Base-by-base conservation (phyloP, 2,888 invertebrate species). In the Patella depressa region DNA sequence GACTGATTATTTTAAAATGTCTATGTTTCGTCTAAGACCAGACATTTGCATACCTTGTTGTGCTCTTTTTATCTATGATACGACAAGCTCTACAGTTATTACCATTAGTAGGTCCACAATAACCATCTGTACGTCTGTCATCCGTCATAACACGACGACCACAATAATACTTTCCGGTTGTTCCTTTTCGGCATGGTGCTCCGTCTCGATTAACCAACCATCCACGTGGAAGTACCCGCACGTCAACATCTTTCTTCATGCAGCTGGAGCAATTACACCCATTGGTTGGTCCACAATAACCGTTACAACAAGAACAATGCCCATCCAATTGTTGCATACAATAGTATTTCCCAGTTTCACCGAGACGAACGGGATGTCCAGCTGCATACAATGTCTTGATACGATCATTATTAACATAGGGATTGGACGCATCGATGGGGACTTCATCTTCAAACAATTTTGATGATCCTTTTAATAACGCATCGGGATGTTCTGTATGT, bases 71-170 rank as follows among this genome's bases (percentile, higher is more conserved):
- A 65, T 65, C 65, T 24, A 65, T 65, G 19, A 24, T 65, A 24
- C 24, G 19, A 65, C 65, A 65, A 14, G 65, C 19, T 24, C 24
- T 65, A 65, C 65, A 65, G 65, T 65, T 65, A 9, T 12, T 4
- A 24, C 65, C 65, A 65, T 65, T 65, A 24, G 65, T 65, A 12
- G 65, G 65, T 11, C 65, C 65, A 65, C 65, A 65, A 65, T 65
- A 65, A 65, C 65, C 65, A 65, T 65, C 65, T 2, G 65, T 65
- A 14, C 17, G 19, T 12, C 65, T 19, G 65, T 65, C 24, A 65
- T 65, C 4, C 14, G 12, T 24, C 65, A 65, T 65, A 5, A 65
- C 65, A 24, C 19, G 65, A 12, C 65, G 19, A 24, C 65, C 65
- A 65, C 65, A 65, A 65, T 65, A 65, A 65, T 24, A 65, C 9